Percentiles rank a stretch among this genome's conserved stretches.
These are phyloP conservation scores for Brachionus koreanus DNA, from an alignment of 1,140 invertebrate species.

Conservation along the genomic window DNA sequence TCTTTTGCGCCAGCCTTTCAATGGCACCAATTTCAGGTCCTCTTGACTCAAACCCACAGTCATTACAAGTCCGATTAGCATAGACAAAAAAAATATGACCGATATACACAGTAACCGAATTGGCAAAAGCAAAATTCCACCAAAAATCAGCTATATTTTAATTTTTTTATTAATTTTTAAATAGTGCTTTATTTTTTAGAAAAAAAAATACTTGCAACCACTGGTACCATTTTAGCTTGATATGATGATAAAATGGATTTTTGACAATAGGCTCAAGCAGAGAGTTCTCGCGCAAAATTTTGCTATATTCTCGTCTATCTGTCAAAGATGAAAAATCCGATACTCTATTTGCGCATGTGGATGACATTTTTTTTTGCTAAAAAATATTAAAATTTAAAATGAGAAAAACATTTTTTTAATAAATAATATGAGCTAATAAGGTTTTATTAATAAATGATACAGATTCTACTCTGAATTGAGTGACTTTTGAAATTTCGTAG, in stretches of 20 bases:
- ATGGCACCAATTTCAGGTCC: not conserved
- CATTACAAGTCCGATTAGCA: not conserved
- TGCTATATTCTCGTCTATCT: not conserved
- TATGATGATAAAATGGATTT: not conserved
- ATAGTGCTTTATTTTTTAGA: not conserved
- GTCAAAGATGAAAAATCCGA: not conserved
- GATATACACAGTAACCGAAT: not conserved
- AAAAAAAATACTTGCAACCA: not conserved
- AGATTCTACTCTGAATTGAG: not conserved
- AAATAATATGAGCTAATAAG: too few relatives aligned
- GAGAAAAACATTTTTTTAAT: not conserved
- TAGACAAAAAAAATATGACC: not conserved
- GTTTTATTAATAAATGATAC: too few relatives aligned
- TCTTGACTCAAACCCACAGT: conserved; percentile 23
- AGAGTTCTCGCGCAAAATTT: not conserved
- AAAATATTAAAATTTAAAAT: not conserved
- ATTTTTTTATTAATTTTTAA: not conserved
- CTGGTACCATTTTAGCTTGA: not conserved
- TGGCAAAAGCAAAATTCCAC: not conserved
- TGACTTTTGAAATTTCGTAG: not conserved
- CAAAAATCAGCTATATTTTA: not conserved
- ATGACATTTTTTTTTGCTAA: not conserved
- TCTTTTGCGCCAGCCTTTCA: conserved; percentile 16
- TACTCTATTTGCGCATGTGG: not conserved
- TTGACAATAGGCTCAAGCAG: not conserved